phyloP scores from a whole-genome alignment of 2,888 invertebrate species.

The Allacma fusca region DNA sequence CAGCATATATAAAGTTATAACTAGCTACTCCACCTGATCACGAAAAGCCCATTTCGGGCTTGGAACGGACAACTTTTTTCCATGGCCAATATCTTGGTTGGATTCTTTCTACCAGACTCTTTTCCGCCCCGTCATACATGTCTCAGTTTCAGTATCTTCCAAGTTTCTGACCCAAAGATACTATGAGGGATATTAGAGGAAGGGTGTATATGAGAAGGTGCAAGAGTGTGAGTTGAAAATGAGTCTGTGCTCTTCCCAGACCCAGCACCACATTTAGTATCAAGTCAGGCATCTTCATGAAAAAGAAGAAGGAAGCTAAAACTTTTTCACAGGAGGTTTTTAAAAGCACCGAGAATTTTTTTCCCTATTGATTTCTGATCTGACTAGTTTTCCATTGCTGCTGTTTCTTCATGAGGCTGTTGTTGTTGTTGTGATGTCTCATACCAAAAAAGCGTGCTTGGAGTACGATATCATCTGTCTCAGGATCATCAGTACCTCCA shows the following conservation, averaged over 20 bases:
- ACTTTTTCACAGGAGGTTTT: not conserved
- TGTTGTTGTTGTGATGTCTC: not conserved
- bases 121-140: constrained; percentile 27
- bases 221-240: not conserved
- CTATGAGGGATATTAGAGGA: not conserved
- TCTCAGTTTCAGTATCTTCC: constrained; percentile 1
- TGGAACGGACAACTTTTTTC: constrained; percentile 38
- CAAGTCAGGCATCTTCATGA: not conserved
- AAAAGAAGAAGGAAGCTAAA: constrained; percentile 23
- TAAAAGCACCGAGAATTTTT: constrained; percentile 12
- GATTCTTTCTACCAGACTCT: constrained; percentile 7
- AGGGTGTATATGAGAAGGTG: constrained; percentile 13
- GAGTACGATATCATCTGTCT: constrained; percentile 31
- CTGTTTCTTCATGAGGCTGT: not conserved
- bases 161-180: not conserved
- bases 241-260: not conserved
- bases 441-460: constrained; percentile 27
- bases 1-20: constrained; percentile 24
- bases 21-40: constrained; percentile 41
- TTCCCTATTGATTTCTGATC: constrained; percentile 32
- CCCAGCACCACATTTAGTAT: not conserved
- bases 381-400: constrained; percentile 12
- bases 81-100: not conserved
- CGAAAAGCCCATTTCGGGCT: constrained; percentile 42
- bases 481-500: constrained; percentile 1